Percentiles rank a stretch among this genome's conserved stretches.
Evolutionary conservation across 2,113 vertebrate genomes (phyloP).

Genomic region (Siniperca chuatsi): DNA sequence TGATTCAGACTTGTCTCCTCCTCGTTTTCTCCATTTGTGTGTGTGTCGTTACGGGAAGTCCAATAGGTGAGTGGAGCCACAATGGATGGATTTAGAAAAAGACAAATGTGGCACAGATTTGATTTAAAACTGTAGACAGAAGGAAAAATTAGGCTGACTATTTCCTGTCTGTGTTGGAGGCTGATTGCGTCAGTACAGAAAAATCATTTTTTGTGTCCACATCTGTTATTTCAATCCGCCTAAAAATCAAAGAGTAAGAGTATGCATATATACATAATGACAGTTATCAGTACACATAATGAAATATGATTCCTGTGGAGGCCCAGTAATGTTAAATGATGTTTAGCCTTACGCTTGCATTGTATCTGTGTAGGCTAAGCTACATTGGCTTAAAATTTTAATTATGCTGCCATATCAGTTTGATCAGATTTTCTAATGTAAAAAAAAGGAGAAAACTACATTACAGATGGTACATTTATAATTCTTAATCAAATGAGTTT

Average conservation of each 20-base stretch:
- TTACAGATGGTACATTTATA: background rate
- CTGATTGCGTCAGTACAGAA: background rate
- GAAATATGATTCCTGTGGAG: background rate
- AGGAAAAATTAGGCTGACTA: background rate
- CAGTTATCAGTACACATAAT: background rate
- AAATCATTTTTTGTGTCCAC: background rate
- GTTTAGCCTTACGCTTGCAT: background rate
- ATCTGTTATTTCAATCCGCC: background rate
- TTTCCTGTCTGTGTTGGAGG: background rate
- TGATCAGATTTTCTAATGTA: background rate
- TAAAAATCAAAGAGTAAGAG: background rate
- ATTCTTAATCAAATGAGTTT: background rate
- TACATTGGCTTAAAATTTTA: too few relatives aligned
- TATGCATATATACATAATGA: background rate
- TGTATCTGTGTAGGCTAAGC: background rate
- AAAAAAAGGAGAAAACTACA: background rate
- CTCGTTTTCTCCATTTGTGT: conserved; percentile 37
- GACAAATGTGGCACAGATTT: background rate
- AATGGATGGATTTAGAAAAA: background rate
- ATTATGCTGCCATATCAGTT: background rate
- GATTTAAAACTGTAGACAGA: background rate
- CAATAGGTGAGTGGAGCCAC: conserved; percentile 65
- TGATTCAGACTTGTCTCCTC: background rate
- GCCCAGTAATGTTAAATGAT: background rate
- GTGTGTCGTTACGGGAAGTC: conserved; percentile 23